These are phyloP conservation scores for Ctenochaetus hawaiiensis DNA, from an alignment of 2,797 vertebrate species.

Conservation along the genomic window DNA sequence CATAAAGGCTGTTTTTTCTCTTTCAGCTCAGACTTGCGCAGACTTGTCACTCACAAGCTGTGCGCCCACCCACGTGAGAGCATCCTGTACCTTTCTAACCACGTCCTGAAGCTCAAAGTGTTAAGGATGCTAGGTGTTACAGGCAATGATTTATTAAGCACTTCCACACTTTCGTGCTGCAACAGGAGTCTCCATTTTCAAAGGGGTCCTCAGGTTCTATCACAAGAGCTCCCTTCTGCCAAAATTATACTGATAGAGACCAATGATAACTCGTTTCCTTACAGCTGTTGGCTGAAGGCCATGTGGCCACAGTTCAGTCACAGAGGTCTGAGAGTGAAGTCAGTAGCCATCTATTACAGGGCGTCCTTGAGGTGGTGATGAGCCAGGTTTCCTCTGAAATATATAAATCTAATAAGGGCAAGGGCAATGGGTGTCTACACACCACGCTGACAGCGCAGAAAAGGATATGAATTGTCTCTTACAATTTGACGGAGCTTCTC, in stretches of 20 bases:
- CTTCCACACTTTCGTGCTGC: constrained; percentile 22
- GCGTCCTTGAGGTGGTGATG: constrained; percentile 37
- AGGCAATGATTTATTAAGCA: constrained; percentile 45
- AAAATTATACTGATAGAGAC: constrained; percentile 14
- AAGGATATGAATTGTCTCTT: constrained; percentile 61
- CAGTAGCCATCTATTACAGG: constrained; percentile 36
- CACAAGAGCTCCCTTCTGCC: constrained; percentile 12
- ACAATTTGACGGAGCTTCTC: constrained; percentile 75
- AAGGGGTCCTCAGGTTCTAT: constrained; percentile 22
- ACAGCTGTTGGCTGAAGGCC: constrained; percentile 30
- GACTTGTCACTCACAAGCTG: constrained; percentile 20
- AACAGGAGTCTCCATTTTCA: constrained; percentile 12
- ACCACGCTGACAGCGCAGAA: constrained; percentile 19
- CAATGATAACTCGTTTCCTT: constrained; percentile 20
- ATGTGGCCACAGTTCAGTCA: constrained; percentile 10
- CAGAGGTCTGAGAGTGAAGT: constrained; percentile 42
- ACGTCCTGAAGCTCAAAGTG: constrained; percentile 29
- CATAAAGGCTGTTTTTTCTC: constrained; percentile 35
- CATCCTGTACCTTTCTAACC: constrained; percentile 38
- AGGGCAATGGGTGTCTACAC: constrained; percentile 35
- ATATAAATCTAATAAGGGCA: constrained; percentile 52
- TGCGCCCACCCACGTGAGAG: constrained; percentile 9
- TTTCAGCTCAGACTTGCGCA: constrained; percentile 25
- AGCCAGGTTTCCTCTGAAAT: constrained; percentile 48
- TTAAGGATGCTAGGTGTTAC: constrained; percentile 56